phyloP scores from a whole-genome alignment of 1,140 invertebrate species.

The Ips typographus region DNA sequence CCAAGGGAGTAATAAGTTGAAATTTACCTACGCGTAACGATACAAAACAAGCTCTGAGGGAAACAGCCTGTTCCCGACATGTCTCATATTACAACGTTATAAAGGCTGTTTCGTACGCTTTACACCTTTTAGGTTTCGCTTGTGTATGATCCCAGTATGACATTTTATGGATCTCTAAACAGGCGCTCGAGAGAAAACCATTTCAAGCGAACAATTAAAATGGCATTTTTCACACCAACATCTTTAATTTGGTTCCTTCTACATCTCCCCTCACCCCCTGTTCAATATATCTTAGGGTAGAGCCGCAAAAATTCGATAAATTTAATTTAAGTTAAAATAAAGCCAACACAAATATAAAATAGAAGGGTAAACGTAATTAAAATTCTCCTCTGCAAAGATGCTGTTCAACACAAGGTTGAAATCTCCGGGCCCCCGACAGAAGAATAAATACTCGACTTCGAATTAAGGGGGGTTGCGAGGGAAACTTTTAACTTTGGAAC shows the following conservation, averaged over 20 bases:
- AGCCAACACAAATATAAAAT: constrained; percentile 43
- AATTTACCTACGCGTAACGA: constrained; percentile 17
- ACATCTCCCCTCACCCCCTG: background rate
- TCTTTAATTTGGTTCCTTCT: background rate
- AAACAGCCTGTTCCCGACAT: constrained; percentile 34
- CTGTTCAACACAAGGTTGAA: constrained; percentile 43
- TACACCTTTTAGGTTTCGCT: constrained; percentile 24
- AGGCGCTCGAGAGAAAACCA: background rate
- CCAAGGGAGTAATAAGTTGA: constrained; percentile 23
- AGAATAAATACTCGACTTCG: constrained; percentile 48
- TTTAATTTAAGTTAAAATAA: constrained; percentile 46
- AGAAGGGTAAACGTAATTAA: constrained; percentile 48
- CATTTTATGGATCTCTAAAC: constrained; percentile 21
- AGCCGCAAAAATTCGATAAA: constrained; percentile 46
- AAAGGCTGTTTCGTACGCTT: constrained; percentile 27
- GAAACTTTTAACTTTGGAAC: constrained; percentile 34
- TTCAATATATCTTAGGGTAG: constrained; percentile 26
- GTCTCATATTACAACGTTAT: constrained; percentile 36
- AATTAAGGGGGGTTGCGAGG: constrained; percentile 40
- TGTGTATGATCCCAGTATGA: constrained; percentile 19
- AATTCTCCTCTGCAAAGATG: constrained; percentile 46
- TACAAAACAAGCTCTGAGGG: constrained; percentile 30
- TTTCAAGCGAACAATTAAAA: background rate
- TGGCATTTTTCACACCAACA: background rate
- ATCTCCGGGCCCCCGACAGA: constrained; percentile 42